Percentiles rank a stretch among this genome's conserved stretches.
These are phyloP conservation scores for Toxostoma redivivum DNA, from an alignment of 2,113 vertebrate species.

Conservation along the genomic window DNA sequence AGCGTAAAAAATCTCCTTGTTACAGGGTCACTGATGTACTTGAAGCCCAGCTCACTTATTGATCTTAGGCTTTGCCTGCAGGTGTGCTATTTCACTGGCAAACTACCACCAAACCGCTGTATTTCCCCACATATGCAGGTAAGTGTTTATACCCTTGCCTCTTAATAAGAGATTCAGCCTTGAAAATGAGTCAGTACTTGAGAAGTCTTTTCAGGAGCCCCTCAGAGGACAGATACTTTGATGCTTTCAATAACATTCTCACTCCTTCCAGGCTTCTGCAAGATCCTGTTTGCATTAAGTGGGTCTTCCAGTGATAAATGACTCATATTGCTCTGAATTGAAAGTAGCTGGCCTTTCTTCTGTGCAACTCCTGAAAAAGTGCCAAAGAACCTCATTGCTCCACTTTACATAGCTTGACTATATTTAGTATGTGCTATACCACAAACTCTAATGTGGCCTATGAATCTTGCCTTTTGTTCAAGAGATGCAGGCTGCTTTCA, in stretches of 20 bases:
- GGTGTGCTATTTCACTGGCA: not conserved
- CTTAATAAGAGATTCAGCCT: not conserved
- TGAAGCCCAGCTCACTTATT: not conserved
- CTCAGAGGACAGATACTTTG: not conserved
- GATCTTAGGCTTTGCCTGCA: not conserved
- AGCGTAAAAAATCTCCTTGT: not conserved
- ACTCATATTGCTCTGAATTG: not conserved
- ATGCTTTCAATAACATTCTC: not conserved
- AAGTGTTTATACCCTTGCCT: not conserved
- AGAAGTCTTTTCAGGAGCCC: not conserved
- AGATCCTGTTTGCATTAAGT: not conserved
- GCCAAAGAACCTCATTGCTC: not conserved
- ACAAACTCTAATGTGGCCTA: not conserved
- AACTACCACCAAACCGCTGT: not conserved
- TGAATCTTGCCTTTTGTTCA: not conserved
- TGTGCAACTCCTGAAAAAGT: not conserved
- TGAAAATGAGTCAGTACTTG: not conserved
- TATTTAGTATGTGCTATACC: conserved; percentile 25
- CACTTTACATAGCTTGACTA: conserved; percentile 35
- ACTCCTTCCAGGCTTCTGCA: not conserved
- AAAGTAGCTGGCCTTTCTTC: not conserved
- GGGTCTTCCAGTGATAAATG: not conserved
- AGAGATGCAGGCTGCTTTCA: not conserved
- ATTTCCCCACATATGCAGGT: not conserved
- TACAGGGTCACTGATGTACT: not conserved